Conservation (phyloP, 2,888 invertebrate species). For the Lingula anatina region DNA sequence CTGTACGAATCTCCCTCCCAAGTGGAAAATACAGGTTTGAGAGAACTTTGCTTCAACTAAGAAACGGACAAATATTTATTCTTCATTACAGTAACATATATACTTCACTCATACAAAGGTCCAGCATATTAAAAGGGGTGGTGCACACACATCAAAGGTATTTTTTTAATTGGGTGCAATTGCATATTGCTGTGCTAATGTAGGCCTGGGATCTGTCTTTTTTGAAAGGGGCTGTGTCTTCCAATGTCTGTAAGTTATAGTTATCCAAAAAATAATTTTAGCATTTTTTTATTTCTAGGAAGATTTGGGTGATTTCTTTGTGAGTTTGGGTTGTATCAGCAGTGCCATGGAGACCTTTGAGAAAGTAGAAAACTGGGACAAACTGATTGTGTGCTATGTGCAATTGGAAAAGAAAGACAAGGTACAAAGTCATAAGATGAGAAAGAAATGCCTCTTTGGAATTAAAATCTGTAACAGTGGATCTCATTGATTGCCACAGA, state of each 20-base stretch:
- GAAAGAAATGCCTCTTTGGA: too few species aligned
- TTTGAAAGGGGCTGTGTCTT: too few species aligned
- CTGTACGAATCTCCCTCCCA: slow-evolving; percentile 66
- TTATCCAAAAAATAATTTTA: too few species aligned
- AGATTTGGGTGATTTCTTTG: slow-evolving; percentile 71
- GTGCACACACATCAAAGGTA: too few species aligned
- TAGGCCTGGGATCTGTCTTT: too few species aligned
- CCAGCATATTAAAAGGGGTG: slow-evolving; percentile 1
- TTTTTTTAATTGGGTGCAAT: too few species aligned
- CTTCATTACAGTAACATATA: slow-evolving; percentile 2
- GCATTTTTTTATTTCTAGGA: slow-evolving; percentile 46
- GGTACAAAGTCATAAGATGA: too few species aligned
- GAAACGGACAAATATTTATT: not conserved
- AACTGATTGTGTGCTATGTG: slow-evolving; percentile 87
- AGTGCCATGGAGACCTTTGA: slow-evolving; percentile 61
- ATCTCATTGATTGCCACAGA: slow-evolving; percentile 9
- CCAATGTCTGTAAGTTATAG: too few species aligned
- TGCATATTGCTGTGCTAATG: too few species aligned
- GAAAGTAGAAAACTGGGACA: slow-evolving; percentile 77
- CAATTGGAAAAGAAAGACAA: slow-evolving; percentile 77
- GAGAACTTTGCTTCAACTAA: slow-evolving; percentile 1
- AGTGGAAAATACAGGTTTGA: slow-evolving; percentile 67
- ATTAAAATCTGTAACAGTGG: too few species aligned
- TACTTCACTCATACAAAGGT: not conserved
- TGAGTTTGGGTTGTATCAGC: slow-evolving; percentile 77